phyloP scores from a whole-genome alignment of 1,140 invertebrate genomes.

The Neuroterus valhalla region DNA sequence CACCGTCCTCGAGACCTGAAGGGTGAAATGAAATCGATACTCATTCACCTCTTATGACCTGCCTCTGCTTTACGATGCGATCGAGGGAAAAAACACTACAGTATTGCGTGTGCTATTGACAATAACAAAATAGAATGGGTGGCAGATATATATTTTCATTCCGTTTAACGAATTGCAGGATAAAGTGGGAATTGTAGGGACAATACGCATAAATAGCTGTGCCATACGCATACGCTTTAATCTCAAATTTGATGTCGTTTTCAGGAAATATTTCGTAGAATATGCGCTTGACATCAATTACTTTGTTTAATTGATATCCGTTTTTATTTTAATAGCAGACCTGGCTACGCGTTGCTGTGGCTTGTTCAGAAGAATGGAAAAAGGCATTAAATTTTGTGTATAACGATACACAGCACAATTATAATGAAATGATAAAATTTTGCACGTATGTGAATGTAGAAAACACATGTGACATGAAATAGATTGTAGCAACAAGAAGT shows the following conservation, averaged over 20 bases:
- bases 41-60: conserved; percentile 43
- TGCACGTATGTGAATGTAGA: no score
- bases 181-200: not conserved
- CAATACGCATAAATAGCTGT: conserved; percentile 4
- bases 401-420: no score
- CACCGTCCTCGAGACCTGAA: conserved; percentile 22
- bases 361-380: no score
- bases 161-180: conserved; percentile 9
- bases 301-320: no score
- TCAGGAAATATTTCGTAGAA: no score
- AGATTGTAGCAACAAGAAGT: no score
- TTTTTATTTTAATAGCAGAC: no score
- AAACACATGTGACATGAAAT: no score
- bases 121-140: conserved; percentile 13
- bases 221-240: not conserved
- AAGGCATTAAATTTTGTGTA: no score
- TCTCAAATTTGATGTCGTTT: not conserved
- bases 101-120: conserved; percentile 28
- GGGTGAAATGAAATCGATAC: conserved; percentile 42
- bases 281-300: no score
- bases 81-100: conserved; percentile 39
- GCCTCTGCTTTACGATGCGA: conserved; percentile 35
- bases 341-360: no score
- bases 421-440: no score
- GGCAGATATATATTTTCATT: conserved; percentile 19